A percentile compares a stretch with the other conserved stretches of the same genome.
These are phyloP conservation scores for Cataglyphis hispanica DNA, from an alignment of 1,140 invertebrate genomes.

Conservation along the genomic window DNA sequence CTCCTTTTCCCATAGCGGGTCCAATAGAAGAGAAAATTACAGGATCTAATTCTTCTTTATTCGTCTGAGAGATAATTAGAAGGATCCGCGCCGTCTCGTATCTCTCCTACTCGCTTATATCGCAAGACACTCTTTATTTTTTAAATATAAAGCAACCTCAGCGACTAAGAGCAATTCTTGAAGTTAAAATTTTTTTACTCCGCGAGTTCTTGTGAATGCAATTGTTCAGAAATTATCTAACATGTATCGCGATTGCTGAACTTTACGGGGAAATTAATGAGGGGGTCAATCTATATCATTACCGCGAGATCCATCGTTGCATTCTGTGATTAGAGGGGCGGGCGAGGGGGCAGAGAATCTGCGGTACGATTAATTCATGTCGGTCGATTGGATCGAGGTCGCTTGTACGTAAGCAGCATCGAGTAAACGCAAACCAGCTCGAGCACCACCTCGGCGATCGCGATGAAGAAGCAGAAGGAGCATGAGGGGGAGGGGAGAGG, in stretches of 20 bases:
- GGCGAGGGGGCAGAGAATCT: constrained; percentile 21
- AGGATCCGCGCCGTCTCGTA: not conserved
- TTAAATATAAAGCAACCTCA: not conserved
- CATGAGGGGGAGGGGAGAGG: too few species aligned
- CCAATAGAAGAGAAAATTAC: constrained; percentile 23
- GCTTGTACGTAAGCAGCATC: constrained; percentile 51
- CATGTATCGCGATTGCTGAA: constrained; percentile 10
- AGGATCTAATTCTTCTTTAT: not conserved
- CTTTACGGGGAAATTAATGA: constrained; percentile 38
- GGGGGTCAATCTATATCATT: constrained; percentile 60
- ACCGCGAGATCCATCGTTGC: constrained; percentile 50
- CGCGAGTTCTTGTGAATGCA: not conserved
- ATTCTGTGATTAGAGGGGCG: constrained; percentile 11
- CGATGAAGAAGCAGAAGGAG: constrained; percentile 54
- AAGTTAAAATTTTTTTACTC: not conserved
- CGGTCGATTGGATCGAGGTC: constrained; percentile 59
- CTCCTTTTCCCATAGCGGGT: constrained; percentile 28
- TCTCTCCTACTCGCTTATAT: not conserved
- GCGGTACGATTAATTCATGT: constrained; percentile 58
- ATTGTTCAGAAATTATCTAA: constrained; percentile 41
- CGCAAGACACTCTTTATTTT: not conserved
- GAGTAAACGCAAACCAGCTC: constrained; percentile 32
- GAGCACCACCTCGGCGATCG: constrained; percentile 30
- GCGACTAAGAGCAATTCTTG: not conserved
- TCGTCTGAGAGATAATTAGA: constrained; percentile 9